A percentile compares a stretch with the other conserved stretches of the same genome.
phyloP scores from a whole-genome alignment of 2,797 vertebrate species.

The Scarus forsteni region DNA sequence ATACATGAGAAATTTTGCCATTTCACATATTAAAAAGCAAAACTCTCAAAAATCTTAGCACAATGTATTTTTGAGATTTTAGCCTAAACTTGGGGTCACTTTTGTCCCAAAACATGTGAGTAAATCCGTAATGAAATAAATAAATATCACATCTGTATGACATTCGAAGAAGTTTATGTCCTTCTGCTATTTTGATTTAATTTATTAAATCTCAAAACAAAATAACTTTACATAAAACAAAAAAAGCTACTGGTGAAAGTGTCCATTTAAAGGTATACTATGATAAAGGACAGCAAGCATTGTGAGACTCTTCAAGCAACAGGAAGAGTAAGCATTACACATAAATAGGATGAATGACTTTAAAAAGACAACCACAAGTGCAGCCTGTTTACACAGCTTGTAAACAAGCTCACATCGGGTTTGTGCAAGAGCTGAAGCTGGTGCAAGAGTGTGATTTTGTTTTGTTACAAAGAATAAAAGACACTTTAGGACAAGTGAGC shows the following conservation, averaged over 20 bases:
- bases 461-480: slow-evolving; percentile 3
- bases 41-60: too few species aligned
- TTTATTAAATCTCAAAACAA: too few species aligned
- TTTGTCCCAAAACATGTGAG: too few species aligned
- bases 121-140: too few species aligned
- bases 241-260: neutral
- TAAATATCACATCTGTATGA: too few species aligned
- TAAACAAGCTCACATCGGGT: slow-evolving; percentile 33
- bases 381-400: slow-evolving; percentile 2
- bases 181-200: too few species aligned
- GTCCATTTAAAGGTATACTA: neutral
- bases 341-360: neutral
- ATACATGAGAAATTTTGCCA: too few species aligned
- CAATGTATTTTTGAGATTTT: too few species aligned
- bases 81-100: too few species aligned
- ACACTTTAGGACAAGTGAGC: neutral
- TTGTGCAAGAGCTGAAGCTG: neutral
- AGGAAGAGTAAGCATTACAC: neutral
- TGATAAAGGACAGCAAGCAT: neutral
- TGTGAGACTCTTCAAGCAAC: slow-evolving; percentile 5
- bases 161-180: too few species aligned
- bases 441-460: slow-evolving; percentile 3
- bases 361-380: neutral
- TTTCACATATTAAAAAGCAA: too few species aligned
- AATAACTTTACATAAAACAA: neutral